A percentile compares a stretch with the other conserved stretches of the same genome.
phyloP scores from a whole-genome alignment of 2,888 invertebrate species.

The Lithodes maja region DNA sequence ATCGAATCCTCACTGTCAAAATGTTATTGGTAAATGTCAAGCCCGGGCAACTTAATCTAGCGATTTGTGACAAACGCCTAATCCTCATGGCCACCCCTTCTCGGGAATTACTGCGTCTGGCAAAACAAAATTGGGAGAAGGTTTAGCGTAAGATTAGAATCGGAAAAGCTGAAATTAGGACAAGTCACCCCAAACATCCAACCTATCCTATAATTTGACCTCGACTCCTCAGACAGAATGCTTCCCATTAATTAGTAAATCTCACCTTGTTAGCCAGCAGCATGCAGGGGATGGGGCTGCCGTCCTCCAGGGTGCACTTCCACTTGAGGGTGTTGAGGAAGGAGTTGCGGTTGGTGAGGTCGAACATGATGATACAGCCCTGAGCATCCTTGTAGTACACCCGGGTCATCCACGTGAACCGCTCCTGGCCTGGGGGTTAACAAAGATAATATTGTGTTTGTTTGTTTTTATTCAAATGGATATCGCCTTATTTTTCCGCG shows the following conservation, averaged over 20 bases:
- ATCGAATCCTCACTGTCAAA: no score
- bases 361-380: constrained; percentile 78
- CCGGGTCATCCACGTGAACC: constrained; percentile 80
- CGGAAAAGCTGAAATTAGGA: no score
- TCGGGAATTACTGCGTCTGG: no score
- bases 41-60: no score
- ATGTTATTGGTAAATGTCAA: no score
- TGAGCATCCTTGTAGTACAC: constrained; percentile 80
- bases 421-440: constrained; percentile 77
- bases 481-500: no score
- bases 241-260: neutral
- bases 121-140: no score
- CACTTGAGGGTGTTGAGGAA: constrained; percentile 79
- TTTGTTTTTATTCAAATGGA: neutral
- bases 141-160: no score
- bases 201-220: no score
- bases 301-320: constrained; percentile 78
- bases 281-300: constrained; percentile 78
- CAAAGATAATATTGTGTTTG: neutral
- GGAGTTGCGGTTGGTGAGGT: constrained; percentile 78
- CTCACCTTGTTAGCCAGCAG: constrained; percentile 77
- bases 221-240: neutral
- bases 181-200: no score
- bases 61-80: no score
- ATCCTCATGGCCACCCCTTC: no score